Percentiles rank a stretch among this genome's conserved stretches.
Conservation (phyloP, 2,888 invertebrate species). For the Brachynemurus nebulosus region DNA sequence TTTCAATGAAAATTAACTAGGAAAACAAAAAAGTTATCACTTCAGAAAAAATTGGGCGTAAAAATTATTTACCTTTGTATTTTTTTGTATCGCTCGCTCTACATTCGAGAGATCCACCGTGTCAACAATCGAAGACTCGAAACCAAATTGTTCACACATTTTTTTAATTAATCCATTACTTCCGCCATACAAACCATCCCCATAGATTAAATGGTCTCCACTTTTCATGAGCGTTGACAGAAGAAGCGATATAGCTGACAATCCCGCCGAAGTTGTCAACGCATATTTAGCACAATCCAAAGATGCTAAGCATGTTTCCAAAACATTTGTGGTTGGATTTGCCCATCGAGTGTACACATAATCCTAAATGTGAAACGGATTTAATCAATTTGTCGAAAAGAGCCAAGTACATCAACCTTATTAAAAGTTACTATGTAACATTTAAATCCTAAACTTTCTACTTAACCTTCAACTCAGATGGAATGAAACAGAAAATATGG, state of each 20-base stretch:
- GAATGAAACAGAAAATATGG: too few relatives aligned
- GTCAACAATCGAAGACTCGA: slow-evolving; percentile 67
- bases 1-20: slow-evolving; percentile 77
- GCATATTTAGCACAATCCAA: slow-evolving; percentile 81
- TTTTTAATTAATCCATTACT: slow-evolving; percentile 58
- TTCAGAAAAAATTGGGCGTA: neutral
- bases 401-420: too few relatives aligned
- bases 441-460: too few relatives aligned
- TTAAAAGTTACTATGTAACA: too few relatives aligned
- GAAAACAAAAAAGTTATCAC: slow-evolving; percentile 20
- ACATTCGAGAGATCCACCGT: slow-evolving; percentile 52
- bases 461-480: too few relatives aligned
- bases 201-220: slow-evolving; percentile 84
- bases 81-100: slow-evolving; percentile 53
- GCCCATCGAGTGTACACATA: slow-evolving; percentile 89
- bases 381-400: too few relatives aligned
- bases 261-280: slow-evolving; percentile 74
- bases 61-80: slow-evolving; percentile 61
- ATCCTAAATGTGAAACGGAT: too few relatives aligned
- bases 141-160: slow-evolving; percentile 43
- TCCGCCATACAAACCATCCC: slow-evolving; percentile 93
- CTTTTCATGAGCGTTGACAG: slow-evolving; percentile 53
- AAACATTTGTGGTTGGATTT: slow-evolving; percentile 80
- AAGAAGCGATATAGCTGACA: slow-evolving; percentile 71
- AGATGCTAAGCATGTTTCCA: slow-evolving; percentile 81